Percentiles rank a stretch among this genome's conserved stretches.
Conservation (phyloP, 2,888 invertebrate genomes). For the Blomia tropicalis region DNA sequence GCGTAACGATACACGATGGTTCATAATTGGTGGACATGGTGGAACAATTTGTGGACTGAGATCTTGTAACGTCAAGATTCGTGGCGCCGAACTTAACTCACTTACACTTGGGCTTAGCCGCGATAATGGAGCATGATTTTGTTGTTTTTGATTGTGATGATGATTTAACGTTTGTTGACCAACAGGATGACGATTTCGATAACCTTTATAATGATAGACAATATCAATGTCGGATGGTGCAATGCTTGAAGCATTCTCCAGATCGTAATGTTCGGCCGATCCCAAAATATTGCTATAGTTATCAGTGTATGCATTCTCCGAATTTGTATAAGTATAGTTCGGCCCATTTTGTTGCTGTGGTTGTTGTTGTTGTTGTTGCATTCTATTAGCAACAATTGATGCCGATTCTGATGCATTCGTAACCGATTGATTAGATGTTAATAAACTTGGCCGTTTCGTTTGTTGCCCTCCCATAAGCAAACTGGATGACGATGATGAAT, state of each 20-base stretch:
- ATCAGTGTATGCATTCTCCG: conserved; percentile 16
- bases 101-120: conserved; percentile 68
- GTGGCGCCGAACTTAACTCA: conserved; percentile 75
- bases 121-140: conserved; percentile 72
- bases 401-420: not conserved
- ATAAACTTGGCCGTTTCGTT: not conserved
- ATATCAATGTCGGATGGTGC: conserved; percentile 94
- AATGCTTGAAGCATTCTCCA: conserved; percentile 91
- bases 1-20: not conserved
- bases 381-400: not conserved
- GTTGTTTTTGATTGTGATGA: conserved; percentile 39
- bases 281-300: conserved; percentile 25
- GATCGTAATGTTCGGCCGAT: conserved; percentile 78
- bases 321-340: conserved; percentile 2
- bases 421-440: not conserved
- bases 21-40: conserved; percentile 18
- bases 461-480: too few relatives aligned
- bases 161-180: conserved; percentile 35
- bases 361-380: not conserved
- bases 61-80: conserved; percentile 79
- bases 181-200: conserved; percentile 62
- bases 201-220: conserved; percentile 84
- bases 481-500: not conserved
- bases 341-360: conserved; percentile 2
- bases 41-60: conserved; percentile 45